These are phyloP conservation scores for Stigmatopora nigra DNA, from an alignment of 2,113 vertebrate genomes.

Conservation along the genomic window DNA sequence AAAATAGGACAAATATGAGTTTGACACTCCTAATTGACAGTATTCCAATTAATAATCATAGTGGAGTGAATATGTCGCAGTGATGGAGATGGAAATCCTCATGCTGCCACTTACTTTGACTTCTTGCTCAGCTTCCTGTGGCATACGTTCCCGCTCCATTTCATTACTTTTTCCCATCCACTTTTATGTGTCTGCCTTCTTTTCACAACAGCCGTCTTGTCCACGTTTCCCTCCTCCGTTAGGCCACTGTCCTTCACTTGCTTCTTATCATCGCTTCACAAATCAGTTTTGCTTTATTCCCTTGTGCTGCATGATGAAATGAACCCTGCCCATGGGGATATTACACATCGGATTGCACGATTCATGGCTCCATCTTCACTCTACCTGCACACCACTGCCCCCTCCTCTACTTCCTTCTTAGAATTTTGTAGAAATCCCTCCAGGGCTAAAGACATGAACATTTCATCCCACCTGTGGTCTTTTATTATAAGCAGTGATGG, in stretches of 20 bases:
- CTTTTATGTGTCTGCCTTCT: background rate
- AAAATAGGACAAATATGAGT: too few species aligned
- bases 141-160: constrained; percentile 9
- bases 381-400: constrained; percentile 20
- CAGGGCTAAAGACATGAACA: constrained; percentile 18
- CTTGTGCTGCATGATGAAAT: constrained; percentile 7
- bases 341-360: constrained; percentile 20
- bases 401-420: constrained; percentile 22
- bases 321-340: constrained; percentile 23
- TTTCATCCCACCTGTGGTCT: constrained; percentile 31
- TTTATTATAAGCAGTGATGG: constrained; percentile 7
- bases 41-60: background rate
- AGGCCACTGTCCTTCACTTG: constrained; percentile 8
- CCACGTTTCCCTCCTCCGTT: background rate
- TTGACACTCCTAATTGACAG: background rate
- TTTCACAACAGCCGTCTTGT: background rate
- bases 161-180: background rate
- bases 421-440: constrained; percentile 24
- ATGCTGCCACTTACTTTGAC: constrained; percentile 37
- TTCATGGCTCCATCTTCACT: constrained; percentile 22
- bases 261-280: background rate
- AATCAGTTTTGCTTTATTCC: constrained; percentile 2
- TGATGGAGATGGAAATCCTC: background rate
- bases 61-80: background rate
- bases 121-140: constrained; percentile 28